A percentile compares a stretch with the other conserved stretches of the same genome.
Conservation (phyloP, 2,888 invertebrate species). For the Pandemis corylana region DNA sequence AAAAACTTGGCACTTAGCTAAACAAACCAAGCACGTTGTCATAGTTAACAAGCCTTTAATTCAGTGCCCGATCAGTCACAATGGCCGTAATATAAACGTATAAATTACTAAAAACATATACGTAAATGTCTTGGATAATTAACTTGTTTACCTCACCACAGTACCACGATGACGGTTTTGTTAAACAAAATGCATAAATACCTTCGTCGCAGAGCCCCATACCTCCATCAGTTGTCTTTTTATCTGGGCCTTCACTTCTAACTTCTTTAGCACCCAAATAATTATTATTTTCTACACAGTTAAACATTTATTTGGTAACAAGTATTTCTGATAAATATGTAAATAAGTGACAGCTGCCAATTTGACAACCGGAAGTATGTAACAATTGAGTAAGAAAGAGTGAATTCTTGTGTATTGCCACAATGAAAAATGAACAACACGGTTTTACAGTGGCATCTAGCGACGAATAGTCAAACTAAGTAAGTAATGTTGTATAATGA, state of each 20-base stretch:
- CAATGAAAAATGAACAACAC: conserved; percentile 9
- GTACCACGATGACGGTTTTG: conserved; percentile 44
- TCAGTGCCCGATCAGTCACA: conserved; percentile 13
- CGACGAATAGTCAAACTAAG: conserved; percentile 15
- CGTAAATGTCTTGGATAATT: conserved; percentile 57
- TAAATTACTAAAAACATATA: conserved; percentile 47
- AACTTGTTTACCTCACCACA: conserved; percentile 68
- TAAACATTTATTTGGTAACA: conserved; percentile 41
- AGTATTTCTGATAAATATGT: conserved; percentile 31
- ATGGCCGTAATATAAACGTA: conserved; percentile 5
- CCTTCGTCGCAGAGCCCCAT: conserved; percentile 82
- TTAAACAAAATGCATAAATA: conserved; percentile 55
- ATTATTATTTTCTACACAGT: conserved; percentile 43
- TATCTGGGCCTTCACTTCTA: conserved; percentile 28
- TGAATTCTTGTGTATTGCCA: conserved; percentile 36
- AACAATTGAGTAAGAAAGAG: conserved; percentile 32
- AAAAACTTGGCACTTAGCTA: conserved; percentile 33
- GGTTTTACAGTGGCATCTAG: conserved; percentile 44
- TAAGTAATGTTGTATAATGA: not conserved
- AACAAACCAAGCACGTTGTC: conserved; percentile 25
- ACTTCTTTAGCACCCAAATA: conserved; percentile 41
- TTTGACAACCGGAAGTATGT: conserved; percentile 46
- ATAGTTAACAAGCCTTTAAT: conserved; percentile 14
- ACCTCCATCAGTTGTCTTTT: conserved; percentile 37
- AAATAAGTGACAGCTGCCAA: conserved; percentile 46